Conservation (phyloP, 2,113 vertebrate species). For the Megaleporinus macrocephalus region DNA sequence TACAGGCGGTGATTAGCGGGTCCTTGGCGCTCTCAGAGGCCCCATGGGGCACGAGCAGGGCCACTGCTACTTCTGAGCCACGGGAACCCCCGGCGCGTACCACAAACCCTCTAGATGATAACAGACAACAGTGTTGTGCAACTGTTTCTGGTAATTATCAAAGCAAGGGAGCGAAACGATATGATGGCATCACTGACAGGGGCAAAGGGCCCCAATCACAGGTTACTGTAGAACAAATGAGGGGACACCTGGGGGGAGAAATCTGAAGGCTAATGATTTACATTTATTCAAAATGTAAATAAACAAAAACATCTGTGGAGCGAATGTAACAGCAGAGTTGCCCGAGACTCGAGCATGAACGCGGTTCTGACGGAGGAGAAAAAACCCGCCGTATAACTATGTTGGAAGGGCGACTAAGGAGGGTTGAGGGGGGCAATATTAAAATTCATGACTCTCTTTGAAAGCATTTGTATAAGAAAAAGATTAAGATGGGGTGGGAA, state of each 20-base stretch:
- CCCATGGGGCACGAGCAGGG: slow-evolving; percentile 46
- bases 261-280: background rate
- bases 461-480: slow-evolving; percentile 93
- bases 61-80: slow-evolving; percentile 35
- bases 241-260: background rate
- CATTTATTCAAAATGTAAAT: background rate
- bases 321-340: background rate
- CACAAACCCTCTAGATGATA: slow-evolving; percentile 53
- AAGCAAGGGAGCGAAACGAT: slow-evolving; percentile 45
- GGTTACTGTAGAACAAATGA: slow-evolving; percentile 24
- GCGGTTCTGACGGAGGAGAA: background rate
- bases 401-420: slow-evolving; percentile 50
- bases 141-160: slow-evolving; percentile 56
- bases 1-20: slow-evolving; percentile 53
- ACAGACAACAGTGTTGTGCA: slow-evolving; percentile 50
- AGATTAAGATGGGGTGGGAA: slow-evolving; percentile 86
- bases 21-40: slow-evolving; percentile 39
- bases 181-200: slow-evolving; percentile 27
- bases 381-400: slow-evolving; percentile 37
- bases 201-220: background rate
- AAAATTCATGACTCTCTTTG: slow-evolving; percentile 96
- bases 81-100: slow-evolving; percentile 48
- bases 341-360: background rate
- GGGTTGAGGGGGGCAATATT: slow-evolving; percentile 87
- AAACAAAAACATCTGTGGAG: background rate